Evolutionary conservation across 2,113 vertebrate genomes (phyloP), one percentile per base, ranked within the genome.

Genomic region (Motacilla alba): DNA sequence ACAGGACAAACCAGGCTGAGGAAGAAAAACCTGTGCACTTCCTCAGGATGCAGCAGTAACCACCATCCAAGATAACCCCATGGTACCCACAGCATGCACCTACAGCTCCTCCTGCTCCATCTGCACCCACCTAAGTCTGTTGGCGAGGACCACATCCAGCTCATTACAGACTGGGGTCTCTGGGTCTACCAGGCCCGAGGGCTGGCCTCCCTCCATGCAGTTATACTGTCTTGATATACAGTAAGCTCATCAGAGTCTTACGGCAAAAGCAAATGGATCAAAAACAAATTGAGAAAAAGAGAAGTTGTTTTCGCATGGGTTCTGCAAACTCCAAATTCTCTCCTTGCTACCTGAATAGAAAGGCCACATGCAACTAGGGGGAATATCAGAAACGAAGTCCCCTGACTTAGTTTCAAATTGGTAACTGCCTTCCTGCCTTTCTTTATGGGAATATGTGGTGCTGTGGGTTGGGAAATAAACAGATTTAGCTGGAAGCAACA

Each of bases 401-500:
- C 10, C 16, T 55, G 50, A 37, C 30, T 80, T 35, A 2, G 46
- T 90, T 94, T 91, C 68, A n/a, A 7, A 31, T 76, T 66, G 15
- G 13, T 82, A 33, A 69, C 53, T 84, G 44, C 62, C 24, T 89
- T 94, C 43, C 43, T 78, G 47, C 9, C 52, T 78, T 83, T 86
- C 37, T 39, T 47, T 30, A 64, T n/a, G 47, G 59, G 89, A 85
- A 62, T 91, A 73, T 39, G 30, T 62, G 58, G 16, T 79, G 11
- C 62, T 66, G 47, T 64, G 69, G 37, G 31, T 33, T 83, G 74
- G 67, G 84, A 89, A 95, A 95, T 73, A 94, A 94, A 89, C 62
- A 83, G 53, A 87, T 89, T 62, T 93, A 85, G 78, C 53, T 80
- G 93, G 63, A 87, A 95, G 83, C 11, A 92, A 74, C 49, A 88